These are phyloP conservation scores for Holothuria leucospilota DNA, from an alignment of 53 echinoderm and acorn worm genomes.

Conservation along the genomic window DNA sequence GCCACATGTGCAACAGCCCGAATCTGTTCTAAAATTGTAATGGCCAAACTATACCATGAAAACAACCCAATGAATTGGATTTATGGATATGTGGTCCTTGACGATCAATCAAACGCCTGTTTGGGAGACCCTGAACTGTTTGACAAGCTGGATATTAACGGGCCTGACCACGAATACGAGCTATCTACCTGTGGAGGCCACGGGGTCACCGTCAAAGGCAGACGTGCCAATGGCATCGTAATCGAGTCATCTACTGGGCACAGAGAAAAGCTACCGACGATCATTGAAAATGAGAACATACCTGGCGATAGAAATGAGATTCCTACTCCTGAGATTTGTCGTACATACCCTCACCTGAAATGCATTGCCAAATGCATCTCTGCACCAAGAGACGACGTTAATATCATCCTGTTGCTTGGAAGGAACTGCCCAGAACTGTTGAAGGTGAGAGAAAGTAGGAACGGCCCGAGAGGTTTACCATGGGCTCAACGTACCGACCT, in stretches of 20 bases:
- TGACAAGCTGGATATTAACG: slow-evolving; percentile 12
- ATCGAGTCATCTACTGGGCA: slow-evolving; percentile 30
- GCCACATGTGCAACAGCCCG: too few species aligned
- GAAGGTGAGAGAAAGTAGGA: slow-evolving; percentile 62
- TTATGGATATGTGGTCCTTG: too few species aligned
- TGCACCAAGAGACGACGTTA: slow-evolving; percentile 35
- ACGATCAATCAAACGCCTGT: too few species aligned
- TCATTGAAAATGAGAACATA: slow-evolving; percentile 57
- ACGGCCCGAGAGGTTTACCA: slow-evolving; percentile 57
- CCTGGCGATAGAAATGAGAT: slow-evolving; percentile 61
- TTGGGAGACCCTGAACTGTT: too few species aligned
- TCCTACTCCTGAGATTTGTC: slow-evolving; percentile 51
- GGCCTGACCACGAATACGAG: slow-evolving; percentile 54
- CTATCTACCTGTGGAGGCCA: slow-evolving; percentile 61
- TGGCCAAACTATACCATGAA: too few species aligned
- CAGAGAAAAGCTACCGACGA: slow-evolving; percentile 56
- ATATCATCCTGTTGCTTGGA: slow-evolving; percentile 53
- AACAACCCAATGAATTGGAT: too few species aligned
- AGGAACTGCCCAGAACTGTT: slow-evolving; percentile 68
- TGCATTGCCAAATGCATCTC: slow-evolving; percentile 12
- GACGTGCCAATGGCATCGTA: slow-evolving; percentile 26
- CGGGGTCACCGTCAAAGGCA: neutral
- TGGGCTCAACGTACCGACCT: slow-evolving; percentile 71
- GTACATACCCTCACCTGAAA: slow-evolving; percentile 10
- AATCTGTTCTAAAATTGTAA: too few species aligned